Percentiles rank a stretch among this genome's conserved stretches.
These are phyloP conservation scores for Pseudolaguvia tuberculata DNA, from an alignment of 2,113 vertebrate species.

Conservation along the genomic window DNA sequence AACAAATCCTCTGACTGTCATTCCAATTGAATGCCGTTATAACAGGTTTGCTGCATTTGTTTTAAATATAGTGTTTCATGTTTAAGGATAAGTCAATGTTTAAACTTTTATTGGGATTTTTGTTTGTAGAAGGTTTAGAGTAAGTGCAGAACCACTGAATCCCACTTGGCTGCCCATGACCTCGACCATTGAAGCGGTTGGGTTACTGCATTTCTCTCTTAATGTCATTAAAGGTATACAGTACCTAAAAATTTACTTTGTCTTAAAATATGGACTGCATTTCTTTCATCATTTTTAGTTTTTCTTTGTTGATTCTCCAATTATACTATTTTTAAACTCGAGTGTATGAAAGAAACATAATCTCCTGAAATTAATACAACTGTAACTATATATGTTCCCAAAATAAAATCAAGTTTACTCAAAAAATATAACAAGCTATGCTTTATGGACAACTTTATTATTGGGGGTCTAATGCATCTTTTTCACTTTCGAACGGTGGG, in stretches of 20 bases:
- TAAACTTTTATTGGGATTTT: no score
- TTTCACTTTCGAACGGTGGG: background rate
- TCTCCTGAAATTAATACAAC: background rate
- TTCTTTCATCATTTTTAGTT: background rate
- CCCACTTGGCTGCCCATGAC: constrained; percentile 56
- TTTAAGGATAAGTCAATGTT: background rate
- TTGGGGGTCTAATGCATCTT: no score
- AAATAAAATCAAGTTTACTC: background rate
- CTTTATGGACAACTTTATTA: no score
- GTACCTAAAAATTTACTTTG: background rate
- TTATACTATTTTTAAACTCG: background rate
- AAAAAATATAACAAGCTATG: background rate
- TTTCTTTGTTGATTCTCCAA: background rate
- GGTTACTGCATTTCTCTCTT: constrained; percentile 56
- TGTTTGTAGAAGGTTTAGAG: constrained; percentile 44
- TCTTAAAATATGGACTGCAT: background rate
- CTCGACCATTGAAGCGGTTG: constrained; percentile 43
- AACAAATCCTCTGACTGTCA: constrained; percentile 8
- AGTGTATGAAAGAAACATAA: background rate
- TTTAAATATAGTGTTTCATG: background rate
- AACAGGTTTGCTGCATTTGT: constrained; percentile 42
- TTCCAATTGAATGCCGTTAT: constrained; percentile 55
- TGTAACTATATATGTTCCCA: background rate
- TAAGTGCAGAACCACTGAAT: constrained; percentile 44
- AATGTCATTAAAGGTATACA: constrained; percentile 42